Evolutionary conservation across 2,888 invertebrate species (phyloP), one percentile per base, ranked within the genome.

Genomic region (Uloborus plumipes): DNA sequence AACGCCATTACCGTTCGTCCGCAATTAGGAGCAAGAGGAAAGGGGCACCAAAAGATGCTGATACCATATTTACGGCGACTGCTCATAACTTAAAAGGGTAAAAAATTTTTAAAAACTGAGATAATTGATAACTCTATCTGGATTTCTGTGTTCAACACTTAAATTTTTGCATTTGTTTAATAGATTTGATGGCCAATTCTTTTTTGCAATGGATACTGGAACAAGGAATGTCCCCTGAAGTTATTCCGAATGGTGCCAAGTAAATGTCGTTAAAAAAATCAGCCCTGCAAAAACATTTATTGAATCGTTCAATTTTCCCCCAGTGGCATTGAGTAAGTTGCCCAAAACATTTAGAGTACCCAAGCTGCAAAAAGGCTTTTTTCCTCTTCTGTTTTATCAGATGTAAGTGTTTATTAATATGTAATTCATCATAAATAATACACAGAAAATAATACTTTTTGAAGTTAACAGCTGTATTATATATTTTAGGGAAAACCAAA

Each of bases 141-240:
- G n/a, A n/a, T n/a, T n/a, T n/a, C n/a, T n/a, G n/a, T n/a, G n/a
- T n/a, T n/a, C n/a, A n/a, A n/a, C n/a, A n/a, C n/a, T n/a, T n/a
- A n/a, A n/a, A n/a, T n/a, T n/a, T n/a, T n/a, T n/a, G n/a, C n/a
- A n/a, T n/a, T n/a, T n/a, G n/a, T n/a, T n/a, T n/a, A n/a, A n/a
- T n/a, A n/a, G n/a, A n/a, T n/a, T 72, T 39, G 65, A 74, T n/a
- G 74, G 74, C 4, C 74, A 74, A 50, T 74, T 74, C n/a, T n/a
- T 11, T 20, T 20, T 4, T 26, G 18, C 4, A 7, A 0, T 74
- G 65, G 65, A 26, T 55, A 0, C 20, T 74, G 20, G 22, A 49
- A 18, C 64, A 74, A 14, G 65, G 65, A 7, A 22, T 6, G 1
- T 11, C 51, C 0, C 58, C 65, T 11, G 39, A 55, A 0, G 47